Percentiles rank a stretch among this genome's conserved stretches.
phyloP scores from a whole-genome alignment of 2,888 invertebrate genomes.

The Hypomecis punctinalis region DNA sequence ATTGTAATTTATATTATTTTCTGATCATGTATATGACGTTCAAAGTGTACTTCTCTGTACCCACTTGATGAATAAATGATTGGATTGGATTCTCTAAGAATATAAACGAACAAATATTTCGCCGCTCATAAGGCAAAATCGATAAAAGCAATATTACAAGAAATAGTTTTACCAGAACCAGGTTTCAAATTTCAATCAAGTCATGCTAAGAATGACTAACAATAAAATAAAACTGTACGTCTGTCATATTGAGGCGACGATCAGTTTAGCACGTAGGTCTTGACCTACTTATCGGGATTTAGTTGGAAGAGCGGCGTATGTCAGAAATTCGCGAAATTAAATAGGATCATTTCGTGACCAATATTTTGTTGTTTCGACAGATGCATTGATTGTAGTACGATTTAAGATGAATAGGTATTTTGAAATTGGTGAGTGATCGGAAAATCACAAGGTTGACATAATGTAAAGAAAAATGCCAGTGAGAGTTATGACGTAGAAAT shows the following conservation, averaged over 20 bases:
- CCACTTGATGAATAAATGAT: too few relatives aligned
- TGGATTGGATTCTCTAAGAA: too few relatives aligned
- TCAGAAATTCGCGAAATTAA: slow-evolving; percentile 16
- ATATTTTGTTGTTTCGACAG: neutral
- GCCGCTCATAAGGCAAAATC: neutral
- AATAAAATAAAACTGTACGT: slow-evolving; percentile 15
- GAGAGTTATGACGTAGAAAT: too few relatives aligned
- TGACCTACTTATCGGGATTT: slow-evolving; percentile 30
- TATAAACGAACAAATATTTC: neutral
- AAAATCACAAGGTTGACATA: too few relatives aligned
- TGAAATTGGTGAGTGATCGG: too few relatives aligned
- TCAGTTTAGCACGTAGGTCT: slow-evolving; percentile 31
- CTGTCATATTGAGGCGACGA: slow-evolving; percentile 22
- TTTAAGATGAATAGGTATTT: too few relatives aligned
- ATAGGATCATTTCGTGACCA: neutral
- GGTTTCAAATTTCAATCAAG: slow-evolving; percentile 23
- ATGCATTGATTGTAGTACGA: neutral
- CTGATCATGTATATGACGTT: too few relatives aligned
- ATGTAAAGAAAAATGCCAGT: too few relatives aligned
- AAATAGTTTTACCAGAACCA: slow-evolving; percentile 15
- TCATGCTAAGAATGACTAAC: slow-evolving; percentile 26
- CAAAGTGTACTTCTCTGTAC: too few relatives aligned
- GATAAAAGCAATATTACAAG: slow-evolving; percentile 3
- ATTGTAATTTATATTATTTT: too few relatives aligned
- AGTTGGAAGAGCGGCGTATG: slow-evolving; percentile 15